Base-by-base conservation (phyloP, 2,888 invertebrate genomes). In the Horisme vitalbata region DNA sequence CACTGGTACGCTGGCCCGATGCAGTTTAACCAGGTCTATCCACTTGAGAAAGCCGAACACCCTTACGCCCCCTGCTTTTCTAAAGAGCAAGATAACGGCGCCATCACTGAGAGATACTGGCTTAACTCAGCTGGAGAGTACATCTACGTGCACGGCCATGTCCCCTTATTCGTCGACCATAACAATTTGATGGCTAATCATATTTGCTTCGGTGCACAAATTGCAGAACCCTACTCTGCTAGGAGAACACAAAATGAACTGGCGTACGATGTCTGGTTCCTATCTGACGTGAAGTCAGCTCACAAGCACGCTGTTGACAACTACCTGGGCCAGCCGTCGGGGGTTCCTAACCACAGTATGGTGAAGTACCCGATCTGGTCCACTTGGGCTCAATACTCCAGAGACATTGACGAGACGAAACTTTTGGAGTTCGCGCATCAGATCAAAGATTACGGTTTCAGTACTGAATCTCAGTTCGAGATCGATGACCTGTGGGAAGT, bases 401-500 rank as follows among this genome's bases (percentile, higher is more conserved):
- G 79, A 30, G 71, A 88, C 8, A 93, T 97, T 0, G 90, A 92
- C 52, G 93, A 95, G 18, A 55, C 60, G 0, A 86, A 91, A 2
- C 90, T 96, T 0, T 61, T 92, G 1, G 80, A 91, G 0, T 96
- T 93, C 62, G 95, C 94, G 0, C 63, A 92, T 4, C 90, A 93
- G 52, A 95, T 97, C 37, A 63, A 86, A 1, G 71, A 83, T 0
- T 68, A 94, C 41, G 92, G 92, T 0, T 96, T 95, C 61, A 87
- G 90, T 1, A 91, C n/a, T n/a, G n/a, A 93, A 61, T 94, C 95
- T 33, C 95, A 96, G 67, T 74, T 95, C 26, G 97, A 97, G 85
- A 95, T 98, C 31, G 97, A 97, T 66, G 97, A 97, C 69, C 90
- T 93, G 9, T 97, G 97, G 96, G 96, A 97, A 72, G 91, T 91